Evolutionary conservation across 2,797 vertebrate genomes (phyloP), one percentile per base, ranked within the genome.

Genomic region (Schizopygopsis pylzovi): DNA sequence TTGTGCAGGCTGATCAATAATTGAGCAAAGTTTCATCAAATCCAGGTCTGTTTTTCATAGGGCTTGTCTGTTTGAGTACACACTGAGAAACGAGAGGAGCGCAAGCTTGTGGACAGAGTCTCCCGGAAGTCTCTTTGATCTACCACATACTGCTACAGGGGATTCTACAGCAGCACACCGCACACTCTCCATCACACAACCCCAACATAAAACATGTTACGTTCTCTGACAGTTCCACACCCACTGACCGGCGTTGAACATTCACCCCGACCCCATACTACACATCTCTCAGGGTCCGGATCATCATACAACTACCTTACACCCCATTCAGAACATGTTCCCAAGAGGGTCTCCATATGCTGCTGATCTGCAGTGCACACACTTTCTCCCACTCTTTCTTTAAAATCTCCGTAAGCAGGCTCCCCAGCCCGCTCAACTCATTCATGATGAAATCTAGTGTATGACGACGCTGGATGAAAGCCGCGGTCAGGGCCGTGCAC

Each of bases 11-110:
- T 92, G 88, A 95, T 95, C 93, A 93, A 94, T 94, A 93, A 94
- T 93, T 94, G 89, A 95, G 90, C 89, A 90, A 92, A 93, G 92
- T 92, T 92, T 93, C 93, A 92, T 92, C 91, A 87, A 88, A 91
- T 90, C 83, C 90, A 92, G 89, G 86, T 88, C 90, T 93, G 91
- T 93, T 92, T 93, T 92, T 93, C 85, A 87, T 89, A 88, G 83
- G 47, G 72, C 89, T 84, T 86, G 87, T 90, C 90, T 89, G 88
- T 91, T 87, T 84, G 86, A 89, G 85, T 89, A 85, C 81, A 87
- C 89, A 87, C 85, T 81, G 86, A 87, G 82, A 88, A 56, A 82
- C 28, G 75, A 81, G 83, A 89, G 82, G 63, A 84, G 47, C 6
- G 79, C 22, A n/a, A 79, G 79, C 54, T 82, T 83, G 70, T 87